These are phyloP conservation scores for Darevskia nairensis DNA, from an alignment of 2,797 vertebrate species.

Conservation along the genomic window DNA sequence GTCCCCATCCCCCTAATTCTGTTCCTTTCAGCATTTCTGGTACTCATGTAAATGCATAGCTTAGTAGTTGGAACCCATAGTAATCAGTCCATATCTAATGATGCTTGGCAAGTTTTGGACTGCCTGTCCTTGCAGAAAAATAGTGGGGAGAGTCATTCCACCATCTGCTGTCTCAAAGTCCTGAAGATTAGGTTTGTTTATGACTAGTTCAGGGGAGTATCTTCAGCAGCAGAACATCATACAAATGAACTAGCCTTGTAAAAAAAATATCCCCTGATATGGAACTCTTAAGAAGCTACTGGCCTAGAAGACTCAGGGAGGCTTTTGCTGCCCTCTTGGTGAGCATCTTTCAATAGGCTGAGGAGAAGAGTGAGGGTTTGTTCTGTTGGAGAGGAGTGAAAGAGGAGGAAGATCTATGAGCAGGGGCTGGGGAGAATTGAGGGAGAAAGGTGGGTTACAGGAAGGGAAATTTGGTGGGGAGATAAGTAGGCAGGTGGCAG, in stretches of 20 bases:
- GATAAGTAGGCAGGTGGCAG: not conserved
- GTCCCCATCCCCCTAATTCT: no score
- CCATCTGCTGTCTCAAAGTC: not conserved
- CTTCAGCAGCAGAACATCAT: not conserved
- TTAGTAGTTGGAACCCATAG: not conserved
- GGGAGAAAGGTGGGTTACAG: not conserved
- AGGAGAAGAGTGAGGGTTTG: not conserved
- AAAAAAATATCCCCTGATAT: no score
- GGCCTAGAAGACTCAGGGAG: not conserved
- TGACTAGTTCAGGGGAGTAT: not conserved
- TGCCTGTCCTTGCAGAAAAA: no score
- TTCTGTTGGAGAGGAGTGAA: not conserved
- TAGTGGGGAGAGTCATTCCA: not conserved
- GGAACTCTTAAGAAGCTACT: not conserved
- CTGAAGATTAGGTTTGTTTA: not conserved
- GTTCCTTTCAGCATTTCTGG: not conserved
- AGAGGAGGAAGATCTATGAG: not conserved
- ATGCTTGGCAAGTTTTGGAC: not conserved
- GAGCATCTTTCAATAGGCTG: not conserved
- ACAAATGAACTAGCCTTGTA: not conserved
- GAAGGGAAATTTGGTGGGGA: not conserved
- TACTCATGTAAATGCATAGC: not conserved
- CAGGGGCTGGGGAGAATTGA: not conserved
- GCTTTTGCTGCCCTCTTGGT: not conserved
- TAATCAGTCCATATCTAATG: not conserved